Evolutionary conservation across 2,888 invertebrate species (phyloP).

Genomic region (Patella caerulea): DNA sequence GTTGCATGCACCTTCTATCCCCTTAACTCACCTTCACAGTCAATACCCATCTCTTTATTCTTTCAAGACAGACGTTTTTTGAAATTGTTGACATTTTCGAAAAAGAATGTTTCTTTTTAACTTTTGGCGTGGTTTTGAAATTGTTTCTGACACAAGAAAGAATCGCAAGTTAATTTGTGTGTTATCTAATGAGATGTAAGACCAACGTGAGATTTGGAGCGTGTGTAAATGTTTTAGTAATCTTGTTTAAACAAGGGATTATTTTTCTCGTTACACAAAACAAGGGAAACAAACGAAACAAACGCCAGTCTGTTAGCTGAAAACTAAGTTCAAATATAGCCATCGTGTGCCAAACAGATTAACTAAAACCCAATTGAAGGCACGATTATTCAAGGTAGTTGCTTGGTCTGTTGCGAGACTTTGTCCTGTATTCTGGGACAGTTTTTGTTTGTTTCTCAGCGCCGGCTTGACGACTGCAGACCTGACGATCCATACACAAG

Average conservation of each 20-base stretch:
- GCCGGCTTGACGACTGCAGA: conserved; percentile 39
- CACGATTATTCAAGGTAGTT: not conserved
- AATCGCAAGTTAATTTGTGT: too few relatives aligned
- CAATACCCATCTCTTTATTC: too few relatives aligned
- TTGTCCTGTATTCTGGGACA: conserved; percentile 1
- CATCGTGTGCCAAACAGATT: not conserved
- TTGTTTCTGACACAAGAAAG: too few relatives aligned
- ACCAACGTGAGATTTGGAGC: too few relatives aligned
- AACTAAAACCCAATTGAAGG: not conserved
- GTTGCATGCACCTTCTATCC: too few relatives aligned
- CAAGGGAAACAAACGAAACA: not conserved
- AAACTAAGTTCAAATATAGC: not conserved
- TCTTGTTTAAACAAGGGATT: not conserved
- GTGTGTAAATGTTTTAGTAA: not conserved
- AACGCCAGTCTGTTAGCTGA: not conserved
- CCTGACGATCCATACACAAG: conserved; percentile 33
- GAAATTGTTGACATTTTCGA: too few relatives aligned
- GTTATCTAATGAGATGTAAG: too few relatives aligned
- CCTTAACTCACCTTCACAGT: too few relatives aligned
- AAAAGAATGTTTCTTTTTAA: too few relatives aligned
- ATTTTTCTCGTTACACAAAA: conserved; percentile 4
- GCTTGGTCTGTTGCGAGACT: conserved; percentile 5
- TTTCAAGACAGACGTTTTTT: too few relatives aligned
- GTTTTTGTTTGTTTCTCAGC: conserved; percentile 43
- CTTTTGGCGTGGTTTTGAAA: too few relatives aligned